These are phyloP conservation scores for Anisognathus igniventris DNA, from an alignment of 2,797 vertebrate genomes.

Conservation along the genomic window DNA sequence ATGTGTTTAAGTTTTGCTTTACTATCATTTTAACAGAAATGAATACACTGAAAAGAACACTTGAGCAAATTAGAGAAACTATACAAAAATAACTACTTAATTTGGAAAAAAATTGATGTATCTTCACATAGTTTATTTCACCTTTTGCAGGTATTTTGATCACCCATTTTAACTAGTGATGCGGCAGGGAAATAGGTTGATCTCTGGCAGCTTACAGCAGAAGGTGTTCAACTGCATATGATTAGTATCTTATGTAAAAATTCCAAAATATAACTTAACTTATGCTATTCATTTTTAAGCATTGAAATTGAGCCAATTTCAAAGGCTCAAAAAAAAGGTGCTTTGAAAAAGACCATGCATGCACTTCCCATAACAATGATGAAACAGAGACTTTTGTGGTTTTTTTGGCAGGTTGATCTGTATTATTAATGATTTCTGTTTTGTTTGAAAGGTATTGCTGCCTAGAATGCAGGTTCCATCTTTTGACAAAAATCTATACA, in stretches of 20 bases:
- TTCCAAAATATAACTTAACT: background rate
- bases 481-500: background rate
- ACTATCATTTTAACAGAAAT: background rate
- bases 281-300: background rate
- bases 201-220: background rate
- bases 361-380: background rate
- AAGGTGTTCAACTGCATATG: background rate
- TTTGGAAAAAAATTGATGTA: background rate
- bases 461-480: background rate
- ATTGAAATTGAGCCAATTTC: background rate
- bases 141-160: background rate
- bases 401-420: background rate
- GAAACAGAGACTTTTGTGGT: background rate
- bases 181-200: fast-evolving
- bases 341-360: background rate
- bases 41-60: background rate
- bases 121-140: background rate
- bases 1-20: background rate
- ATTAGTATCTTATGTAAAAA: background rate
- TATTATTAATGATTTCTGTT: background rate
- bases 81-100: background rate
- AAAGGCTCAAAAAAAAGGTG: background rate
- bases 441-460: background rate
- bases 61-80: background rate
- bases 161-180: background rate